phyloP scores from a whole-genome alignment of 2,113 vertebrate genomes.

The Progne subis region DNA sequence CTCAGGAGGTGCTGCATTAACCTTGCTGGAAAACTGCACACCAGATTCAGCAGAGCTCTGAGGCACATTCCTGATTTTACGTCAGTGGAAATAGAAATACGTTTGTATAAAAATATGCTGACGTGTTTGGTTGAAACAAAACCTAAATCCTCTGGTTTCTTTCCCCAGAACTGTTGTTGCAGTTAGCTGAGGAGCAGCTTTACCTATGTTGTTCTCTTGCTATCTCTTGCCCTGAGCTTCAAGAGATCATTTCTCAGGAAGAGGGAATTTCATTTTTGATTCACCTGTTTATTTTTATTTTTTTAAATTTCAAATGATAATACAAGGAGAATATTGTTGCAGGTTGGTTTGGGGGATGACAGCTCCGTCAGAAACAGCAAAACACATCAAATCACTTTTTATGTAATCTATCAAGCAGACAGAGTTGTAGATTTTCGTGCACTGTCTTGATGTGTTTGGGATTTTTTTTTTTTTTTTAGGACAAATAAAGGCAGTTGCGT shows the following conservation, averaged over 20 bases:
- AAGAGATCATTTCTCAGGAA: not conserved
- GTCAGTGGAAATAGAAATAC: not conserved
- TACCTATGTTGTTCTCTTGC: rapidly evolving
- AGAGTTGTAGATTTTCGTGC: not conserved
- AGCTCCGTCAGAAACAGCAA: not conserved
- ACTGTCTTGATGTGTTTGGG: not conserved
- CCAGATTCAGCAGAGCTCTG: not conserved
- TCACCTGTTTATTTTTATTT: not conserved
- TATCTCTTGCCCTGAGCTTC: not conserved
- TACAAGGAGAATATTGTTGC: not conserved
- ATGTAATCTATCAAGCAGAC: not conserved
- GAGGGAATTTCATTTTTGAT: not conserved
- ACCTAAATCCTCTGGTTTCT: not conserved
- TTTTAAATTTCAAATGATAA: not conserved
- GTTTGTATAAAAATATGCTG: not conserved
- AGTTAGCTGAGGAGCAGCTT: not conserved
- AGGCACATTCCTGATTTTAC: not conserved
- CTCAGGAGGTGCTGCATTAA: not conserved
- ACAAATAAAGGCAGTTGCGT: not conserved
- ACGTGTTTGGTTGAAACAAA: not conserved
- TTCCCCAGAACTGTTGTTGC: not conserved
- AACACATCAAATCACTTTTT: not conserved
- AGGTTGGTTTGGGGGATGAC: not conserved
- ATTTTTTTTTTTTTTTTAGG: not conserved
- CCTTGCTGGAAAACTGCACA: not conserved